Conservation (phyloP, 2,888 invertebrate genomes). For the Steinernema carpocapsae region DNA sequence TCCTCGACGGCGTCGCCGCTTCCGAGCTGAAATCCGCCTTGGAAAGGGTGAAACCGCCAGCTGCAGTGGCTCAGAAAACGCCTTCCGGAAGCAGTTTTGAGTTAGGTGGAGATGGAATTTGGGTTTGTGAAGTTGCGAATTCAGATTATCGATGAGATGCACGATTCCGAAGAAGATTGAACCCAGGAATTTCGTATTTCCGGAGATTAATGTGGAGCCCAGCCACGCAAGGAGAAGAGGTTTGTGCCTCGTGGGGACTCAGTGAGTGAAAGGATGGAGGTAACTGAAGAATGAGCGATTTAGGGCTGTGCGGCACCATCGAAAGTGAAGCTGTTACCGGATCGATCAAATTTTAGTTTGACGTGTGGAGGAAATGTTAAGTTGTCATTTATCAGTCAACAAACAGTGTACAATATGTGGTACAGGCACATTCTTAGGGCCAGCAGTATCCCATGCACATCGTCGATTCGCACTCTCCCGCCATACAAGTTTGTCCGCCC, state of each 20-base stretch:
- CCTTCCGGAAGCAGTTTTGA: neutral
- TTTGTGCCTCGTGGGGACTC: neutral
- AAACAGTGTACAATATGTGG: too few species aligned
- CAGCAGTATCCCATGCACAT: too few species aligned
- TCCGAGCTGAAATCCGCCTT: slow-evolving; percentile 9
- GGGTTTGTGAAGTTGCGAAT: neutral
- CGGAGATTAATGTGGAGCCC: neutral
- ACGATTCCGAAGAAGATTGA: neutral
- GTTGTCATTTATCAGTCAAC: too few species aligned
- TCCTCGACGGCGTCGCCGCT: slow-evolving; percentile 32
- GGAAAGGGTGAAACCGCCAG: neutral
- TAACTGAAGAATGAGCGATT: neutral
- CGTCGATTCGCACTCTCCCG: too few species aligned
- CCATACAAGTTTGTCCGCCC: too few species aligned
- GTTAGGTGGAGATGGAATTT: neutral
- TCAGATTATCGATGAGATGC: slow-evolving; percentile 15
- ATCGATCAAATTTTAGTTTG: too few species aligned
- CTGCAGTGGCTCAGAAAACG: neutral
- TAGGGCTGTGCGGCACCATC: neutral
- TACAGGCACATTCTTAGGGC: too few species aligned
- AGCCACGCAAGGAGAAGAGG: neutral
- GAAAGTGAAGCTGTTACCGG: too few species aligned
- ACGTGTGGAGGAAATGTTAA: too few species aligned
- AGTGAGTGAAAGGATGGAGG: neutral
- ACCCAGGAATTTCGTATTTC: neutral